phyloP scores from a whole-genome alignment of 1,140 invertebrate genomes.

The Lepidurus apus region DNA sequence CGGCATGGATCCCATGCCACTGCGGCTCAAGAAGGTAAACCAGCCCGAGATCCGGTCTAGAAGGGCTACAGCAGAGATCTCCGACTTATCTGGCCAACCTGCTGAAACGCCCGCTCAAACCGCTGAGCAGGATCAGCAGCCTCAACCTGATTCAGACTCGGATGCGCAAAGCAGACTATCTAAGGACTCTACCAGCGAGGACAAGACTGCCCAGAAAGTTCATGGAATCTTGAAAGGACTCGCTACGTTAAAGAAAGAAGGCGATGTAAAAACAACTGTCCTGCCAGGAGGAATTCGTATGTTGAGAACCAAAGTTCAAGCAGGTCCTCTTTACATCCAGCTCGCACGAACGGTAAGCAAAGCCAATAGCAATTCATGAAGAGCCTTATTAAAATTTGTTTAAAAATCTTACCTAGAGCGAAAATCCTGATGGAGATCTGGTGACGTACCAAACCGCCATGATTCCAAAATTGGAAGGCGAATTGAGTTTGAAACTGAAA shows the following conservation, averaged over 20 bases:
- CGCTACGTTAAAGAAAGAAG: background rate
- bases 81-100: background rate
- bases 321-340: background rate
- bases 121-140: background rate
- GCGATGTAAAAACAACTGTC: background rate
- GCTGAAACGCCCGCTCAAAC: no score
- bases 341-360: background rate
- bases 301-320: background rate
- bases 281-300: background rate
- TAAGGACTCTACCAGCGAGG: background rate
- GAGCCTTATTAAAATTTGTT: background rate
- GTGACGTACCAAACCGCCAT: background rate
- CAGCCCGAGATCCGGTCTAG: background rate
- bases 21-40: background rate
- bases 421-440: background rate
- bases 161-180: background rate
- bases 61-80: background rate
- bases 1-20: background rate
- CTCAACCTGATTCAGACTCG: background rate
- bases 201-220: background rate
- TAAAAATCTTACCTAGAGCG: background rate
- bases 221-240: conserved; percentile 9
- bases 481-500: conserved; percentile 8
- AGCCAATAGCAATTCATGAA: background rate
- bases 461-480: background rate